Base-by-base conservation (phyloP, 2,797 vertebrate species). In the Tadarida brasiliensis region DNA sequence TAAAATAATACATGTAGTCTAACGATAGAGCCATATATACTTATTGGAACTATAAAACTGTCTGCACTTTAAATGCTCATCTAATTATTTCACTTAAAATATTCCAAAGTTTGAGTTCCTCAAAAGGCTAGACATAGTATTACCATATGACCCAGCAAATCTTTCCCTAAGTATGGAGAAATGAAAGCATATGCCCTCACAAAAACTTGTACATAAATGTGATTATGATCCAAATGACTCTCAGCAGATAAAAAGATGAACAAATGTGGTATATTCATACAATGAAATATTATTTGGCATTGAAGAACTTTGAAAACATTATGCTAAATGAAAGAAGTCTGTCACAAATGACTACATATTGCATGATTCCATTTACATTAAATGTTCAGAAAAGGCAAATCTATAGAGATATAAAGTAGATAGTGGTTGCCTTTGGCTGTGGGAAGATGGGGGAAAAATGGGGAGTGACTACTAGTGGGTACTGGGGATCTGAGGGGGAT, bases 211-310 rank as follows among this genome's bases (percentile, higher is more conserved):
- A 56, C 20, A 92, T 11, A 0, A 78, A 78, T 94, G 51, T 63
- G 14, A 81, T 81, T 95, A 77, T 85, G 83, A 80, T 5, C 16
- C 44, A 86, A 88, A 88, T 83, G 11, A 54, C 65, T 35, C 59
- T 59, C 15, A 90, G 87, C 2, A 76, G 35, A 84, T 80, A 47
- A 71, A 80, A 28, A 26, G 11, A 47, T 74, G 80, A 78, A 85
- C 16, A n/a, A 82, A 86, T 82, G 11, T 71, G 39, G 24, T 92
- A 68, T 35, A 85, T 30, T 8, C 30, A 78, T 51, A 81, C 3
- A 92, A 90, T 92, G 30, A 94, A 91, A 39, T 93, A 90, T 78
- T 83, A 93, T 49, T 85, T 20, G 3, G 11, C 6, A 86, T 24
- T 16, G 11, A 82, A 89, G 20, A 90, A 97, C 20, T 20, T 57